A percentile compares a stretch with the other conserved stretches of the same genome.
These are phyloP conservation scores for Polydrusus cervinus DNA, from an alignment of 2,888 invertebrate genomes.

Conservation along the genomic window DNA sequence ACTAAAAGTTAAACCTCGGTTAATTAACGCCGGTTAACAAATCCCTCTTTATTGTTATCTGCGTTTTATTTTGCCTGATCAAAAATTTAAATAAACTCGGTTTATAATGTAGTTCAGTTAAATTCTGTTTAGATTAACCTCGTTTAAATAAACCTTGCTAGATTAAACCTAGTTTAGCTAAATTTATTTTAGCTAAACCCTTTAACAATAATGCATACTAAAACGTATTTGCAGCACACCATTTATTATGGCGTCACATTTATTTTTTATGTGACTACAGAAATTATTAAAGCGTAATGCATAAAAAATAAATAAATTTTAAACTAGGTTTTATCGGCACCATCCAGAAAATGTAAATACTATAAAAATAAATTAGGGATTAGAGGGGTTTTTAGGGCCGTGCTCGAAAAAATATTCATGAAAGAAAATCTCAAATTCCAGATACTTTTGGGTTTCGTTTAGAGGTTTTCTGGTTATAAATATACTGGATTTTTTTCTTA, in stretches of 20 bases:
- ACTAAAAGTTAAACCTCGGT: too few relatives aligned
- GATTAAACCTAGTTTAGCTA: too few relatives aligned
- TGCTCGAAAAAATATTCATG: conserved; percentile 38
- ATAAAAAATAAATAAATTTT: conserved; percentile 24
- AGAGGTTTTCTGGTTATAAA: not conserved
- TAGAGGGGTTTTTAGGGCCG: conserved; percentile 28
- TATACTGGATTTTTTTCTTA: not conserved
- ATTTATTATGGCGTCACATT: not conserved
- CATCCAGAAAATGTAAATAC: conserved; percentile 40
- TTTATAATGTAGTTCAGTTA: too few relatives aligned
- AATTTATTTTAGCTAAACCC: too few relatives aligned
- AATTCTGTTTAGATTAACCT: too few relatives aligned
- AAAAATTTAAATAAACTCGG: too few relatives aligned
- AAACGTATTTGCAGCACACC: not conserved
- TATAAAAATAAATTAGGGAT: conserved; percentile 40
- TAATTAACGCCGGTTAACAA: too few relatives aligned
- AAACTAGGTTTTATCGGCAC: conserved; percentile 23
- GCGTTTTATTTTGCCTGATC: too few relatives aligned
- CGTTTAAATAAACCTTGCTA: too few relatives aligned
- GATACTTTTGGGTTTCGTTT: conserved; percentile 15
- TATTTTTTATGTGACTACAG: not conserved
- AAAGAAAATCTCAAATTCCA: conserved; percentile 10
- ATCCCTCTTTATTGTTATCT: too few relatives aligned
- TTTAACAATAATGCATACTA: too few relatives aligned
- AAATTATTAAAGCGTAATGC: not conserved